These are phyloP conservation scores for Acanthisitta chloris DNA, from an alignment of 2,113 vertebrate genomes.

Conservation along the genomic window DNA sequence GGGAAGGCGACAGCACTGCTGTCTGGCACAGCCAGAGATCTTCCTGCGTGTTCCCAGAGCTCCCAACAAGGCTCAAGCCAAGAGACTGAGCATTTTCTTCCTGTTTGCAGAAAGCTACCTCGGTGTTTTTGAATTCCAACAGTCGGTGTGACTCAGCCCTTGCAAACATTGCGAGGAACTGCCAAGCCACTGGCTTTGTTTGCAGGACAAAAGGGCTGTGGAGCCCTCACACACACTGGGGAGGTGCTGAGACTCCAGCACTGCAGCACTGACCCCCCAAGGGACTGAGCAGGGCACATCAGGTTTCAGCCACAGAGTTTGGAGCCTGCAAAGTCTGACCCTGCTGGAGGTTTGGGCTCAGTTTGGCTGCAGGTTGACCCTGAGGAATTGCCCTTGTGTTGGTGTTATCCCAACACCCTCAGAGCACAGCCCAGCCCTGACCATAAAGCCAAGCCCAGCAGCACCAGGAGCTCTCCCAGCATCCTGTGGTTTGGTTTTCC, in stretches of 20 bases:
- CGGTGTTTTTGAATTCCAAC: neutral
- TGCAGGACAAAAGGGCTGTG: neutral
- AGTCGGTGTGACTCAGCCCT: neutral
- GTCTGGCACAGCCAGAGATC: fast-evolving
- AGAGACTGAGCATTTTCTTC: neutral
- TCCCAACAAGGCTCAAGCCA: neutral
- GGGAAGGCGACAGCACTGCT: fast-evolving
- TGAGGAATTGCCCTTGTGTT: neutral
- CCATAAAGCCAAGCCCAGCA: neutral
- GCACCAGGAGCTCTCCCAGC: neutral
- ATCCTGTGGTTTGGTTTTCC: neutral
- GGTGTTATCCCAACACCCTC: neutral
- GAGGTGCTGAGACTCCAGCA: too few relatives aligned
- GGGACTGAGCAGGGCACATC: too few relatives aligned
- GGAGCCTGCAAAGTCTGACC: fast-evolving
- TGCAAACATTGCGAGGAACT: neutral
- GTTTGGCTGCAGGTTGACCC: fast-evolving
- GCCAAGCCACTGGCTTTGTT: neutral
- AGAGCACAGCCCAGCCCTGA: neutral
- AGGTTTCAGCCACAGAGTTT: neutral
- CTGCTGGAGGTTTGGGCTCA: neutral
- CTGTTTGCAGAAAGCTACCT: neutral
- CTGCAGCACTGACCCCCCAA: too few relatives aligned
- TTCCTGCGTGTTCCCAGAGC: fast-evolving
- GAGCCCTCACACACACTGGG: neutral